Evolutionary conservation across 1,140 invertebrate genomes (phyloP), one percentile per base, ranked within the genome.

Genomic region (Drosophila kikkawai): DNA sequence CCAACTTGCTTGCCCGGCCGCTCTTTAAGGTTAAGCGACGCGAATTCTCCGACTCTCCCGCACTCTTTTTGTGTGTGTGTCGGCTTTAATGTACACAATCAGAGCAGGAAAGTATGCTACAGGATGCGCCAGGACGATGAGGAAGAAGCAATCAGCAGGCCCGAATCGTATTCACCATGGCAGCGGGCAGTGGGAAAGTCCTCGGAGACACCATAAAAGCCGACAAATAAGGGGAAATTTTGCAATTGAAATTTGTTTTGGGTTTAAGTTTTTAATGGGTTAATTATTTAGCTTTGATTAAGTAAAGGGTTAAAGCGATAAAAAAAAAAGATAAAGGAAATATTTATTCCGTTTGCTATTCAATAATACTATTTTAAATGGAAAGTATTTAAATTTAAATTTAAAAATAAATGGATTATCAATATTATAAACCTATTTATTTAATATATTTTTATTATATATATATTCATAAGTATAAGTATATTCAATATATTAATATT

Each of bases 41-140:
- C 15, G 53, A 64, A 34, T 42, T 32, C 34, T 22, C 26, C n/a
- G 26, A 19, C 44, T 36, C 26, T 36, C 32, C 32, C 9, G 15
- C 6, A 11, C 7, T 17, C 37, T n/a, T 34, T 13, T 12, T 56
- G n/a, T 17, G 17, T 73, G 39, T 63, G 34, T 55, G 19, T 48
- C 15, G 44, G 36, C 77, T 65, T 79, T 74, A 80, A 69, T 76
- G 58, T 73, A 59, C 56, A 84, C 80, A 88, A 88, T 88, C 84
- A 84, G 78, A 71, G 85, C 85, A 73, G 67, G 63, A 88, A 88
- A 91, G 79, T 84, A 82, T 90, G 81, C 70, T 88, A 90, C 81
- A 79, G 69, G 53, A 71, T 67, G 64, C 70, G 42, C 50, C 44
- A 37, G 65, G 13, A 41, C 56, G 66, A 37, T 22, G 55, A 7